phyloP scores from a whole-genome alignment of 2,113 vertebrate genomes.

The Tympanuchus pallidicinctus region DNA sequence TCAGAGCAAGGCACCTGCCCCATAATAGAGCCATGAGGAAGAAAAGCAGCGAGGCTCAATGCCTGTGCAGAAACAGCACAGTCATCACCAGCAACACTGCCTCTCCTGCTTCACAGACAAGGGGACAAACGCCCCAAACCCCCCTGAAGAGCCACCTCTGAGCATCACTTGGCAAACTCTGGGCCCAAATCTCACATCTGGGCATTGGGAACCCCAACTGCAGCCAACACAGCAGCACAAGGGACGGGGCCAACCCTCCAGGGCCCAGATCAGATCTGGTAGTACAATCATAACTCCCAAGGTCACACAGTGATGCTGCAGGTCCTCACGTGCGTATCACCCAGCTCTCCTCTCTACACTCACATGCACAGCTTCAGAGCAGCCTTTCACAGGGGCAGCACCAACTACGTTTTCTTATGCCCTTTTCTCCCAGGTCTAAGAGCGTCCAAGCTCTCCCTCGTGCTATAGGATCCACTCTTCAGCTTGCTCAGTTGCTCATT shows the following conservation, averaged over 20 bases:
- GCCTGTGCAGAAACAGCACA: fast-evolving
- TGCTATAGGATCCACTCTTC: neutral
- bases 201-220: fast-evolving
- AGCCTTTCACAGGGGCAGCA: neutral
- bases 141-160: neutral
- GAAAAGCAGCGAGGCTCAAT: neutral
- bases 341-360: neutral
- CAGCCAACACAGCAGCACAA: neutral
- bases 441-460: fast-evolving
- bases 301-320: fast-evolving
- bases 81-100: fast-evolving
- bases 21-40: fast-evolving
- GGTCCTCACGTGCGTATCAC: fast-evolving
- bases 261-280: fast-evolving
- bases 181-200: fast-evolving
- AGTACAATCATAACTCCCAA: neutral
- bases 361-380: fast-evolving
- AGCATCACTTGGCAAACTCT: fast-evolving
- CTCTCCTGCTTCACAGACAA: neutral
- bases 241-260: neutral
- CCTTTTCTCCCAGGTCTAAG: neutral
- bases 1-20: neutral
- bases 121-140: neutral
- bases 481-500: fast-evolving
- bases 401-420: fast-evolving